These are phyloP conservation scores for Nemotelus nigrinus DNA, from an alignment of 2,888 invertebrate genomes.

Conservation along the genomic window DNA sequence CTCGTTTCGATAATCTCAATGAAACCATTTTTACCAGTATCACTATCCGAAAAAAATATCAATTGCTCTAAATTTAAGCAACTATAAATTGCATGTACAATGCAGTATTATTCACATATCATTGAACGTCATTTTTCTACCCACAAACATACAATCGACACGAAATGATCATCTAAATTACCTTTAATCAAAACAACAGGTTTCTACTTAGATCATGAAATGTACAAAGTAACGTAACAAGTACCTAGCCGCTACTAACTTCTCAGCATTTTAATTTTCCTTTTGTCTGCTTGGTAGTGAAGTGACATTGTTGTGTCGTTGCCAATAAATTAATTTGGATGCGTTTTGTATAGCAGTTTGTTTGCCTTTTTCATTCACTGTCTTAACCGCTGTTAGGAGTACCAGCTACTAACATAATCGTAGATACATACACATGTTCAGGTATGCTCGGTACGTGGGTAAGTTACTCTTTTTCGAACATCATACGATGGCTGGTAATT, in stretches of 20 bases:
- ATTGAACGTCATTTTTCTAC: no score
- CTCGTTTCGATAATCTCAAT: no score
- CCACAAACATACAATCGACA: not conserved
- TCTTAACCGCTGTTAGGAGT: not conserved
- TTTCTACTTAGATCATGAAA: not conserved
- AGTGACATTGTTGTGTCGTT: constrained; percentile 20
- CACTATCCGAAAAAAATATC: no score
- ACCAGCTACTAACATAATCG: not conserved
- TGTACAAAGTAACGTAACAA: not conserved
- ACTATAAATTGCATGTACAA: no score
- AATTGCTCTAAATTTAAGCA: no score
- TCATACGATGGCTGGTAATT: constrained; percentile 36
- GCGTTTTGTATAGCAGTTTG: constrained; percentile 22
- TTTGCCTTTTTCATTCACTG: not conserved
- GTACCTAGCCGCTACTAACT: not conserved
- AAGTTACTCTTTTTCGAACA: constrained; percentile 5
- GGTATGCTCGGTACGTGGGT: not conserved
- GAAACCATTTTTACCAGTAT: no score
- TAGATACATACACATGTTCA: not conserved
- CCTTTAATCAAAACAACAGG: not conserved
- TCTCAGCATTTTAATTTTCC: constrained; percentile 29
- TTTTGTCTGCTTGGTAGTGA: constrained; percentile 11
- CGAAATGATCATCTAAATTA: constrained; percentile 6
- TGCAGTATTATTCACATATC: no score
- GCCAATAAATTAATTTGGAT: constrained; percentile 39